phyloP scores from a whole-genome alignment of 2,888 invertebrate genomes.

The Scaptomyza polygonia region DNA sequence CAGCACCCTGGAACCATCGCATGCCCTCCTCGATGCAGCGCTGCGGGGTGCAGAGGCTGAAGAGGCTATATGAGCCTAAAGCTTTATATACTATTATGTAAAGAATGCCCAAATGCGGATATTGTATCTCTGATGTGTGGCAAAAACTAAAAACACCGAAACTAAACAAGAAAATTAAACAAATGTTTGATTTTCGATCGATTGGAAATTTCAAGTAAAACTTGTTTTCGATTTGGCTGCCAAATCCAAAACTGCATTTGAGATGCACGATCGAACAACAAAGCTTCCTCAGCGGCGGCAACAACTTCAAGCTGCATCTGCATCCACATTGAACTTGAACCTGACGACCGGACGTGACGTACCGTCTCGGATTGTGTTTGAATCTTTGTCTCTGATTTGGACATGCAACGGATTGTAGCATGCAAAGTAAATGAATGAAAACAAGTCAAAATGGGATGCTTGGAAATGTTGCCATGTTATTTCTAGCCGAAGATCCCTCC shows the following conservation, averaged over 20 bases:
- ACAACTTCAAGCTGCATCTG: conserved; percentile 14
- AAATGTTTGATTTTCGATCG: conserved; percentile 25
- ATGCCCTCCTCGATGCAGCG: conserved; percentile 42
- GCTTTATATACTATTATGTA: conserved; percentile 39
- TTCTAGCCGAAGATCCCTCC: no score
- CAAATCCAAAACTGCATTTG: conserved; percentile 49
- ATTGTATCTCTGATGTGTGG: conserved; percentile 5
- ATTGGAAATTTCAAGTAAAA: conserved; percentile 53
- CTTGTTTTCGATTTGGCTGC: conserved; percentile 45
- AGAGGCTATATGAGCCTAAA: conserved; percentile 8
- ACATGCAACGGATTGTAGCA: conserved; percentile 23
- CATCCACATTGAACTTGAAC: conserved; percentile 75
- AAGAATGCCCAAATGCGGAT: conserved; percentile 60
- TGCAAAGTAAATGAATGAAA: conserved; percentile 34
- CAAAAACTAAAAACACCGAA: conserved; percentile 8
- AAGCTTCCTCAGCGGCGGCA: conserved; percentile 50
- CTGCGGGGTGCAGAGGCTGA: neutral
- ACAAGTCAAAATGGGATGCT: neutral
- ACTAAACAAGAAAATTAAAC: conserved; percentile 2
- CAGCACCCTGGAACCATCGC: conserved; percentile 60
- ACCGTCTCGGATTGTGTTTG: conserved; percentile 1
- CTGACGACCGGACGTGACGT: conserved; percentile 62
- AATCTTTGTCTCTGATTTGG: conserved; percentile 16
- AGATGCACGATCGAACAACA: conserved; percentile 29
- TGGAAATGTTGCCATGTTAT: conserved; percentile 18